phyloP scores from a whole-genome alignment of 2,888 invertebrate genomes.

The Drosophila meridionalis region DNA sequence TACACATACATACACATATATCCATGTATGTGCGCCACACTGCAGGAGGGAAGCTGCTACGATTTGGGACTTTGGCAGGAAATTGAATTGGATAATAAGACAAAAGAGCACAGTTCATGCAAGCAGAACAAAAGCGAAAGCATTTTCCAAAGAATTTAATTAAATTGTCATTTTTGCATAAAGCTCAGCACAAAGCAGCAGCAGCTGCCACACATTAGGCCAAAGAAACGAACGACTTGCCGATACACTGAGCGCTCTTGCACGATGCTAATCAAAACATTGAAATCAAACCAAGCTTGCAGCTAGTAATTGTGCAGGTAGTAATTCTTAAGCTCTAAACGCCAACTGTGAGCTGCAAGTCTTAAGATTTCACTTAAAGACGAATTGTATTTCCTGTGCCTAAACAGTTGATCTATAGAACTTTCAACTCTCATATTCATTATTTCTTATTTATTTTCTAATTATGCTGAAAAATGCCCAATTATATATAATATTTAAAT shows the following conservation, averaged over 20 bases:
- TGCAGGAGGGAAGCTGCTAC: background rate
- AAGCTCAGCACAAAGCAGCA: background rate
- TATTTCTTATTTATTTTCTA: too few relatives aligned
- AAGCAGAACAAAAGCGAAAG: constrained; percentile 22
- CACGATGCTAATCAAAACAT: background rate
- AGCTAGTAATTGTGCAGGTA: too few relatives aligned
- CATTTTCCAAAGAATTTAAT: constrained; percentile 31
- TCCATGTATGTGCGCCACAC: background rate
- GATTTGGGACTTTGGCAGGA: constrained; percentile 12
- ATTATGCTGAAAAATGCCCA: too few relatives aligned
- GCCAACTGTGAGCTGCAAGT: too few relatives aligned
- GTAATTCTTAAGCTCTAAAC: too few relatives aligned
- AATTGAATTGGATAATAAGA: constrained; percentile 18
- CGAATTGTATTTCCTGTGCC: too few relatives aligned
- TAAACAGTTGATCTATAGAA: too few relatives aligned
- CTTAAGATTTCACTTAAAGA: too few relatives aligned
- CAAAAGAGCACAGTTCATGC: constrained; percentile 3
- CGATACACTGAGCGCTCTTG: background rate
- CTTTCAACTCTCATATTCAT: too few relatives aligned
- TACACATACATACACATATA: background rate
- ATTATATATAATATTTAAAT: too few relatives aligned
- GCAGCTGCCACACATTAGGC: background rate
- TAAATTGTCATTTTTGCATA: constrained; percentile 24
- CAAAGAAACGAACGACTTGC: background rate
- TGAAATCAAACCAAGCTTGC: too few relatives aligned